A percentile compares a stretch with the other conserved stretches of the same genome.
Evolutionary conservation across 1,140 invertebrate species (phyloP).

Genomic region (Penaeus japonicus): DNA sequence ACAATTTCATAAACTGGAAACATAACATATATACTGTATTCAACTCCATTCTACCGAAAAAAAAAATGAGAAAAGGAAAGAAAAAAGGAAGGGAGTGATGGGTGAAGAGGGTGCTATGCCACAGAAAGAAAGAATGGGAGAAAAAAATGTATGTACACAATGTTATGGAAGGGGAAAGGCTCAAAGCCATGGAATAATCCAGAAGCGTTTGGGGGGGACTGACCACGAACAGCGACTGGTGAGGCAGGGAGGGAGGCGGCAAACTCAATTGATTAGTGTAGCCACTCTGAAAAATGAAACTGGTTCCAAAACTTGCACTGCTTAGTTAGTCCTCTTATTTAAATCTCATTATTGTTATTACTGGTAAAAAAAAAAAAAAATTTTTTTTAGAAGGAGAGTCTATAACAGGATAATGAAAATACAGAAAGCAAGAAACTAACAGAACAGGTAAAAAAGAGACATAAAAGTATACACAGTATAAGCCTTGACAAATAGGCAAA

Average conservation of each 20-base stretch:
- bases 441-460: no score
- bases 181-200: neutral
- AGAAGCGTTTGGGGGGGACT: neutral
- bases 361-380: neutral
- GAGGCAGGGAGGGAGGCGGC: neutral
- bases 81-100: no score
- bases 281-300: constrained; percentile 16
- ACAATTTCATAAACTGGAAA: no score
- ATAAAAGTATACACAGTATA: no score
- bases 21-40: no score
- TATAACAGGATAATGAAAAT: no score
- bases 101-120: no score
- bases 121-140: neutral
- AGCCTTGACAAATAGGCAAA: no score
- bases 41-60: no score
- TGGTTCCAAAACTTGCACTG: neutral
- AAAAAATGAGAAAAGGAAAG: no score
- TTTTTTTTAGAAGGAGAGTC: no score
- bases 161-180: neutral
- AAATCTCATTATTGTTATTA: neutral
- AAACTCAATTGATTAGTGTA: constrained; percentile 14
- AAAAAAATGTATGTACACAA: neutral
- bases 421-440: no score
- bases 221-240: neutral
- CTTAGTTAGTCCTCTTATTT: neutral